Conservation (phyloP, 2,797 vertebrate genomes). For the Podarcis siculus region DNA sequence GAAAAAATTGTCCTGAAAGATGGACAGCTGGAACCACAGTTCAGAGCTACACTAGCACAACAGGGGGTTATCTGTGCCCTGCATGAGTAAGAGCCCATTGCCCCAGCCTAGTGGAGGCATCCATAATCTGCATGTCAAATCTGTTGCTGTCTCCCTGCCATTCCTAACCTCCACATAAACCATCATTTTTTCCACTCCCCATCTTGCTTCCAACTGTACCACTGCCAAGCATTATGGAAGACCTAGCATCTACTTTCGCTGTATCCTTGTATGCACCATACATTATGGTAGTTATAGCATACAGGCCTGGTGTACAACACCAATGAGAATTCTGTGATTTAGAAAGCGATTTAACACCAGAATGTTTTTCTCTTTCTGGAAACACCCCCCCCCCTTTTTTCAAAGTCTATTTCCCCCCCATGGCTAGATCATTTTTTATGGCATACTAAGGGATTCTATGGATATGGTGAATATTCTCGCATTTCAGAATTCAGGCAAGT, state of each 20-base stretch:
- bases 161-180: background rate
- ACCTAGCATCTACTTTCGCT: background rate
- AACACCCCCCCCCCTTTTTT: background rate
- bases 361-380: constrained; percentile 45
- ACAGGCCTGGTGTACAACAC: background rate
- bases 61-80: constrained; percentile 28
- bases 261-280: background rate
- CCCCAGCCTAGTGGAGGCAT: constrained; percentile 51
- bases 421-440: background rate
- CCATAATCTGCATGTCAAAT: constrained; percentile 24
- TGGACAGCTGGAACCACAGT: constrained; percentile 56
- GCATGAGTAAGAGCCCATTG: constrained; percentile 31
- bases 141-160: background rate
- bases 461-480: background rate
- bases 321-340: background rate
- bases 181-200: background rate
- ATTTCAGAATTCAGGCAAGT: too few relatives aligned
- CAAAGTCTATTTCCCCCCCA: constrained; percentile 30
- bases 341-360: constrained; percentile 14
- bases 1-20: constrained; percentile 42
- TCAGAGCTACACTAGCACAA: constrained; percentile 56
- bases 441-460: constrained; percentile 11
- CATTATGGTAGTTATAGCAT: background rate
- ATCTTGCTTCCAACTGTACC: background rate
- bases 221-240: background rate